Evolutionary conservation across 2,797 vertebrate genomes (phyloP).

Genomic region (Schizothorax lantsangensis): DNA sequence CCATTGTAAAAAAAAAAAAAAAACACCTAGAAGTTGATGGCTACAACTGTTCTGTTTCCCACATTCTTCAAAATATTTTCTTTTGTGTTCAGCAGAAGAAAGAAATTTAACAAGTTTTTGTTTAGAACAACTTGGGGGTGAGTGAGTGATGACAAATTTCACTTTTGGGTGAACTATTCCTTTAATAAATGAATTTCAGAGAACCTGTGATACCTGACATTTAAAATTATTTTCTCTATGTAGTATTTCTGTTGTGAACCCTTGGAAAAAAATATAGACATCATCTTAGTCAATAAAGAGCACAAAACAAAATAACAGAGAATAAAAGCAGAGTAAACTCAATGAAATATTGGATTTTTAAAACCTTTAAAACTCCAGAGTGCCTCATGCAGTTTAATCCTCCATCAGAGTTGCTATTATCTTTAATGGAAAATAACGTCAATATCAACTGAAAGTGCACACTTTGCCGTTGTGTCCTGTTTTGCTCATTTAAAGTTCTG

Average conservation of each 20-base stretch:
- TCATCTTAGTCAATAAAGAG: slow-evolving; percentile 2
- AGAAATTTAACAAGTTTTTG: not conserved
- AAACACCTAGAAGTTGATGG: not conserved
- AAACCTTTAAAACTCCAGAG: slow-evolving; percentile 23
- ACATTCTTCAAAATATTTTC: not conserved
- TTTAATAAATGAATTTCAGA: not conserved
- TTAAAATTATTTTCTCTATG: not conserved
- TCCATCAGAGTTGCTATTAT: slow-evolving; percentile 22
- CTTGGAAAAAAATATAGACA: not conserved
- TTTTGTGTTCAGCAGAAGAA: not conserved
- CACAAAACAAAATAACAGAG: slow-evolving; percentile 24
- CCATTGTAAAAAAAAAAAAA: not conserved
- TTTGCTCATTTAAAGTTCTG: slow-evolving; percentile 28
- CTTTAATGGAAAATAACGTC: slow-evolving; percentile 38
- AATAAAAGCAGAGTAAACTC: slow-evolving; percentile 18
- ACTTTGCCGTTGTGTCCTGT: slow-evolving; percentile 5
- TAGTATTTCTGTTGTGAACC: not conserved
- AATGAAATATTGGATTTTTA: slow-evolving; percentile 39
- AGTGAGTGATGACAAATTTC: not conserved
- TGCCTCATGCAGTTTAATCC: slow-evolving; percentile 22
- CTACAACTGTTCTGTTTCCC: not conserved
- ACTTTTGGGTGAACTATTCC: not conserved
- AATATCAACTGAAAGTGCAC: slow-evolving; percentile 32
- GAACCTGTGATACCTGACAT: not conserved
- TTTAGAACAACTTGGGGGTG: not conserved